Conservation (phyloP, 2,797 vertebrate species). For the Mus spretus region DNA sequence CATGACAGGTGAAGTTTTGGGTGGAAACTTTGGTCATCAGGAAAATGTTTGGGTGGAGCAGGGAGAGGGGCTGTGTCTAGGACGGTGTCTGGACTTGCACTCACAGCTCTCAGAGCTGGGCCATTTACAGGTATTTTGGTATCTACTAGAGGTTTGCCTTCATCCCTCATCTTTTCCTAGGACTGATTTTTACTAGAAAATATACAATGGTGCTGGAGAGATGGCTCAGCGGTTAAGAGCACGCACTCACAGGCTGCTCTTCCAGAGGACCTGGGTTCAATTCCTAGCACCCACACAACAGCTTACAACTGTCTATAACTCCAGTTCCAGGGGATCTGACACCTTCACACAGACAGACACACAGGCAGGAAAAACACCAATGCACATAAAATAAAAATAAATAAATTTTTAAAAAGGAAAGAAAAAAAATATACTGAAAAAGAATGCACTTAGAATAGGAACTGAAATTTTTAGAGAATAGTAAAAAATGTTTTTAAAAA, state of each 20-base stretch:
- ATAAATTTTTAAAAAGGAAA: background rate
- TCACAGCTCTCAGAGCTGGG: background rate
- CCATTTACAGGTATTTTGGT: background rate
- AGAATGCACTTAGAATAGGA: background rate
- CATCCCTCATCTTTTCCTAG: background rate
- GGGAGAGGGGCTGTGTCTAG: background rate
- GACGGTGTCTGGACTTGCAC: background rate
- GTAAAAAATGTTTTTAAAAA: slow-evolving; percentile 1
- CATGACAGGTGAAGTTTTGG: background rate
- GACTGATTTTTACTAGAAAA: slow-evolving; percentile 33
- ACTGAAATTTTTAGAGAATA: background rate
- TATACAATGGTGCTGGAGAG: background rate
- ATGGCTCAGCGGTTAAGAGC: background rate
- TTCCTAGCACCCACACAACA: background rate
- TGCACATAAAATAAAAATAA: background rate
- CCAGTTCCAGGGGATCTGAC: background rate
- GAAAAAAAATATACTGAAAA: slow-evolving; percentile 34
- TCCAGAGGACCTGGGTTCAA: background rate
- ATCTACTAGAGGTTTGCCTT: background rate
- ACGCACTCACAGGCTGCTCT: background rate
- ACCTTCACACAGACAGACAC: background rate
- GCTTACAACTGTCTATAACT: background rate
- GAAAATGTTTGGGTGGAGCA: background rate
- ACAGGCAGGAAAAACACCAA: background rate
- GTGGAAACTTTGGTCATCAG: background rate